Evolutionary conservation across 2,888 invertebrate species (phyloP).

Genomic region (Morinoia aosen): DNA sequence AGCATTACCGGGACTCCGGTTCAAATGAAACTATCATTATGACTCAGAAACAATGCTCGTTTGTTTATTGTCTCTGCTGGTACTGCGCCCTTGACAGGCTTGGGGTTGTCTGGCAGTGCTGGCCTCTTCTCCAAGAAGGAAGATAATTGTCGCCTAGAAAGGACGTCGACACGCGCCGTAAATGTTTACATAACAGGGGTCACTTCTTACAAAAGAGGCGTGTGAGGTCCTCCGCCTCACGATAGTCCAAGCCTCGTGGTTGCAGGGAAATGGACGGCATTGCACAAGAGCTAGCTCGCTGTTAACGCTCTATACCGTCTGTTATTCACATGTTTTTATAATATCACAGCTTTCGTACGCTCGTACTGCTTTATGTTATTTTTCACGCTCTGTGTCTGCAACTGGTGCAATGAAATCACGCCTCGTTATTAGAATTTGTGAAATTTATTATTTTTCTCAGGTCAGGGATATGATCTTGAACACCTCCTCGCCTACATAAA

Average conservation of each 20-base stretch:
- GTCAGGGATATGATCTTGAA: background rate
- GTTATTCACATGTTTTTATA: background rate
- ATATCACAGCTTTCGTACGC: background rate
- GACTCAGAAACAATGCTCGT: constrained; percentile 1
- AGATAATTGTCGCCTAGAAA: background rate
- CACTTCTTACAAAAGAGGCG: background rate
- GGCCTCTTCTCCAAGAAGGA: background rate
- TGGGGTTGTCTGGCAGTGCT: background rate
- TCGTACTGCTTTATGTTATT: background rate
- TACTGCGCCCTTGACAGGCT: background rate
- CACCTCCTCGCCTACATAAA: background rate
- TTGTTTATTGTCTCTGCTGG: background rate
- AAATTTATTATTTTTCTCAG: background rate
- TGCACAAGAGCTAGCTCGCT: background rate
- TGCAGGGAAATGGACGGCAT: background rate
- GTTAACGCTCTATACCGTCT: background rate
- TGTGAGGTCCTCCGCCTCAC: background rate
- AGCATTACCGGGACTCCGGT: background rate
- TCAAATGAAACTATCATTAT: background rate
- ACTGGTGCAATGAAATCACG: background rate
- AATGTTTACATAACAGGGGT: background rate
- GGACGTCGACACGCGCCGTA: background rate
- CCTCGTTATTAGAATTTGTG: background rate
- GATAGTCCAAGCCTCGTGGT: background rate
- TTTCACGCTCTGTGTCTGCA: background rate